Evolutionary conservation across 2,113 vertebrate species (phyloP).

Genomic region (Grallaria varia): DNA sequence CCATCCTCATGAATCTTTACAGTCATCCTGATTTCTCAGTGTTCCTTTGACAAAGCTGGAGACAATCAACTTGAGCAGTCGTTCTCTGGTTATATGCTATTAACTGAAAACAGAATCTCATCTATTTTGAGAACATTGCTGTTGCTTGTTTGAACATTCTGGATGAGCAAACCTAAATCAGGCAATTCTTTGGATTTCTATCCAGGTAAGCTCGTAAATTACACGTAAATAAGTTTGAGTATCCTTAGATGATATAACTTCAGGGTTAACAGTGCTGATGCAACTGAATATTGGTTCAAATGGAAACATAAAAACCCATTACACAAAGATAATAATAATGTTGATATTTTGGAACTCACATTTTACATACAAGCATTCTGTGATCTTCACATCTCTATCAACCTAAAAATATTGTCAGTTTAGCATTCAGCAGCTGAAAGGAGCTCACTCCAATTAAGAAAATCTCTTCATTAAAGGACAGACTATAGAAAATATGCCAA

Average conservation of each 20-base stretch:
- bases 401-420: not conserved
- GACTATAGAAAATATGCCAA: not conserved
- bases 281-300: not conserved
- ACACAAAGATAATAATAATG: not conserved
- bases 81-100: not conserved
- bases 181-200: not conserved
- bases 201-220: not conserved
- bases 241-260: not conserved
- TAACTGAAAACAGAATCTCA: not conserved
- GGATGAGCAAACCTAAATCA: not conserved
- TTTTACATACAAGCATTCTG: not conserved
- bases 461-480: slow-evolving; percentile 12
- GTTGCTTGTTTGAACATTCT: not conserved
- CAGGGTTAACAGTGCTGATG: not conserved
- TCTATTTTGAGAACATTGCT: not conserved
- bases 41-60: not conserved
- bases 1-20: not conserved
- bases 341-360: not conserved
- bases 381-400: not conserved
- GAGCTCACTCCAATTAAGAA: slow-evolving; percentile 11
- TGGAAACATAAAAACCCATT: not conserved
- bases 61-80: not conserved
- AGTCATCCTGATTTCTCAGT: not conserved
- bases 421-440: not conserved
- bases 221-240: not conserved